Percentiles rank a stretch among this genome's conserved stretches.
Evolutionary conservation across 1,140 invertebrate species (phyloP).

Genomic region (Alviniconcha marisindica): DNA sequence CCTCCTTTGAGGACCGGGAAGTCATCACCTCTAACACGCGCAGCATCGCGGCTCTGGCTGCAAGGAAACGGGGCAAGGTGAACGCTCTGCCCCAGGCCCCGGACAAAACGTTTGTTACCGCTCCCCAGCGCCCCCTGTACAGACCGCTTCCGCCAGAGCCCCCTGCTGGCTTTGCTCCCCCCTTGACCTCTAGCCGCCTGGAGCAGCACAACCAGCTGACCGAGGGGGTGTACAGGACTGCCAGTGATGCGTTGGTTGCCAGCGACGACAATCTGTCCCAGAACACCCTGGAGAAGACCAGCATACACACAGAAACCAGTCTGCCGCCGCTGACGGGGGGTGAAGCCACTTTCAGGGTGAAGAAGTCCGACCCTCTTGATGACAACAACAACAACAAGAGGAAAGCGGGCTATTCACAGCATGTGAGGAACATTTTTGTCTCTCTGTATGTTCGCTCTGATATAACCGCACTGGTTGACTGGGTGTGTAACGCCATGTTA

Average conservation of each 20-base stretch:
- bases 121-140: constrained; percentile 54
- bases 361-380: constrained; percentile 40
- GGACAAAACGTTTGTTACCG: constrained; percentile 30
- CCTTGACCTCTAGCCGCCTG: constrained; percentile 68
- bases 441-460: too few relatives aligned
- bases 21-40: constrained; percentile 68
- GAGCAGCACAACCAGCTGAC: constrained; percentile 69
- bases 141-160: constrained; percentile 48
- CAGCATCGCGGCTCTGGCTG: constrained; percentile 72
- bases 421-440: too few relatives aligned
- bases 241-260: constrained; percentile 43
- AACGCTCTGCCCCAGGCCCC: constrained; percentile 50
- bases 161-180: constrained; percentile 48
- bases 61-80: constrained; percentile 64
- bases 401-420: constrained; percentile 47
- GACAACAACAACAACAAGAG: constrained; percentile 40
- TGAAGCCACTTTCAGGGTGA: constrained; percentile 30
- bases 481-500: too few relatives aligned
- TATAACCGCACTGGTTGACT: too few relatives aligned
- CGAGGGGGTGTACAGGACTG: constrained; percentile 43
- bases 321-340: constrained; percentile 56
- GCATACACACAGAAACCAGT: constrained; percentile 60
- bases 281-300: constrained; percentile 56
- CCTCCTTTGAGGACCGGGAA: constrained; percentile 57
- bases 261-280: constrained; percentile 63